phyloP scores from a whole-genome alignment of 1,140 invertebrate genomes.

The Babylonia areolata region DNA sequence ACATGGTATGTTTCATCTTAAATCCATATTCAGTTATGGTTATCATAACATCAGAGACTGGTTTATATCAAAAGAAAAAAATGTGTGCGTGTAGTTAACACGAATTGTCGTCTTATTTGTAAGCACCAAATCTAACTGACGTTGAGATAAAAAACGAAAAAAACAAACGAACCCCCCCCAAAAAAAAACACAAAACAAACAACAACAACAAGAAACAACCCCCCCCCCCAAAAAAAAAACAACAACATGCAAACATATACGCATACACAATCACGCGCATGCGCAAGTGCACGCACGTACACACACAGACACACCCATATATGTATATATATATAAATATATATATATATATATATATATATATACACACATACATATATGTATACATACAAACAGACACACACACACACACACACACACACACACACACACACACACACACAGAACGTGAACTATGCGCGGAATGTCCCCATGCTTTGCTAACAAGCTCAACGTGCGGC shows the following conservation, averaged over 20 bases:
- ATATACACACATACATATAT: not conserved
- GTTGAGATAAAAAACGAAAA: too few species aligned
- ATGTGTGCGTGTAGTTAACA: too few species aligned
- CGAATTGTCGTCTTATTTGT: too few species aligned
- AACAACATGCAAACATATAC: not conserved
- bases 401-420: not conserved
- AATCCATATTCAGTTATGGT: too few species aligned
- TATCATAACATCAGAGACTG: too few species aligned
- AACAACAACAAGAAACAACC: too few species aligned
- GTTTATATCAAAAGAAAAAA: too few species aligned
- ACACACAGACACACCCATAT: conserved; percentile 4
- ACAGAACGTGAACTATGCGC: not conserved
- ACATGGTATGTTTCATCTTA: too few species aligned
- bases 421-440: not conserved
- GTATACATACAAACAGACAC: not conserved
- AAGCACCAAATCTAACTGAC: too few species aligned
- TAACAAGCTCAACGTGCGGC: not conserved
- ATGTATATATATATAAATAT: not conserved
- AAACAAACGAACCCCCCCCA: too few species aligned
- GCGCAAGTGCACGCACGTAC: not conserved
- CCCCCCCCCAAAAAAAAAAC: not conserved
- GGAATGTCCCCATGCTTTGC: not conserved
- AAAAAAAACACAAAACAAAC: too few species aligned
- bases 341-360: too few species aligned
- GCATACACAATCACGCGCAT: not conserved